Conservation (phyloP, 1,140 invertebrate species). For the Drosophila pectinifera region DNA sequence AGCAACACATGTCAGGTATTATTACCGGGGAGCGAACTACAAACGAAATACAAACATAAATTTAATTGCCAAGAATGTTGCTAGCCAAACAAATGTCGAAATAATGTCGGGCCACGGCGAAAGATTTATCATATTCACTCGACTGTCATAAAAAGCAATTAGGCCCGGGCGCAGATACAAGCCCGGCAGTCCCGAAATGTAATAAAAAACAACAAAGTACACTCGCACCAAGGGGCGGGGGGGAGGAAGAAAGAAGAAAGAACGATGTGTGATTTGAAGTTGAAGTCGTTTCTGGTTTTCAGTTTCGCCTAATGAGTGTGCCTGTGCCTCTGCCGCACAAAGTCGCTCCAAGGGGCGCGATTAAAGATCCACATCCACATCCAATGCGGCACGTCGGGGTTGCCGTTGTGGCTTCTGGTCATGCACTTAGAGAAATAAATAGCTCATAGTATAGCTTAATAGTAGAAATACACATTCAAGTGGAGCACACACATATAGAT, state of each 20-base stretch:
- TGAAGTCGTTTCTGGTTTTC: slow-evolving; percentile 59
- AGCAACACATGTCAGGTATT: slow-evolving; percentile 75
- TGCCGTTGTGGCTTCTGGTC: slow-evolving; percentile 20
- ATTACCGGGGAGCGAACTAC: slow-evolving; percentile 52
- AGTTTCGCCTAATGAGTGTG: slow-evolving; percentile 72
- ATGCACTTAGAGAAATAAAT: slow-evolving; percentile 4
- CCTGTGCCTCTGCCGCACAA: slow-evolving; percentile 45
- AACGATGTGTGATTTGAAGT: slow-evolving; percentile 74
- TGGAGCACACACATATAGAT: too few relatives aligned
- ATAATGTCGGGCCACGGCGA: slow-evolving; percentile 69
- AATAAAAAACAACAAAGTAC: slow-evolving; percentile 53
- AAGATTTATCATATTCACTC: slow-evolving; percentile 82
- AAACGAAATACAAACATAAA: slow-evolving; percentile 59
- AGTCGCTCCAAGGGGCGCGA: slow-evolving; percentile 55
- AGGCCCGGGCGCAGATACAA: slow-evolving; percentile 71
- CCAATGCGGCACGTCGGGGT: slow-evolving; percentile 46
- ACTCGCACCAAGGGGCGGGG: slow-evolving; percentile 9
- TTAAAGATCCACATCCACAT: slow-evolving; percentile 71
- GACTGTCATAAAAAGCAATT: slow-evolving; percentile 83
- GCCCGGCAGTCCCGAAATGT: slow-evolving; percentile 67
- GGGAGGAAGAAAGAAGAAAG: slow-evolving; percentile 51
- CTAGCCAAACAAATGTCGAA: slow-evolving; percentile 78
- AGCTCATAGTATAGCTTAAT: too few relatives aligned
- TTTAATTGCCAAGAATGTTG: slow-evolving; percentile 80
- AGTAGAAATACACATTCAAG: too few relatives aligned